These are phyloP conservation scores for Gadus macrocephalus DNA, from an alignment of 2,113 vertebrate species.

Conservation along the genomic window DNA sequence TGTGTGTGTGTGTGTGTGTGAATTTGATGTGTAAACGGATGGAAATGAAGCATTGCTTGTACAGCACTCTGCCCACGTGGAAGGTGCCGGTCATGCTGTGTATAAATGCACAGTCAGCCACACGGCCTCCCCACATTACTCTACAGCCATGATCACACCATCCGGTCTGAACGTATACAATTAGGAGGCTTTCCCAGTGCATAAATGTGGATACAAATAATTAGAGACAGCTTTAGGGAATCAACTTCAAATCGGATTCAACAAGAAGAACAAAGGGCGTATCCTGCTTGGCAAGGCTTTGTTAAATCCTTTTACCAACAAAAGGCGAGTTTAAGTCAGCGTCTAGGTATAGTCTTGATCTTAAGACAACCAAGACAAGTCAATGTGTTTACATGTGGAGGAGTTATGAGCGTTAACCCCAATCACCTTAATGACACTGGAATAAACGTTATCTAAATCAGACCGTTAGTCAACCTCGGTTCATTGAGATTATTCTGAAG, in stretches of 20 bases:
- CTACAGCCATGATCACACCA: neutral
- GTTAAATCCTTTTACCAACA: constrained; percentile 34
- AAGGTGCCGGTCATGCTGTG: no score
- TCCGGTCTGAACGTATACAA: constrained; percentile 10
- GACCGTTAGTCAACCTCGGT: no score
- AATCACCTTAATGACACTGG: no score
- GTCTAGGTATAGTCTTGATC: constrained; percentile 28
- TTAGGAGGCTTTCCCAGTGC: constrained; percentile 19
- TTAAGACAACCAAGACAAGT: constrained; percentile 42
- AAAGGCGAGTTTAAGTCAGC: constrained; percentile 25
- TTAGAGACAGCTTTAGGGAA: constrained; percentile 31
- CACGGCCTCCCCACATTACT: no score
- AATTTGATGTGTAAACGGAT: no score
- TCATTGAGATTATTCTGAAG: no score
- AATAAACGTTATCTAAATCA: no score
- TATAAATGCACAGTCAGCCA: no score
- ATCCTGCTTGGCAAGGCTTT: constrained; percentile 6
- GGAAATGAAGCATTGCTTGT: no score
- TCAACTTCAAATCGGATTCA: constrained; percentile 27
- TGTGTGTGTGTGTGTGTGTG: no score
- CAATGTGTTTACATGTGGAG: constrained; percentile 28
- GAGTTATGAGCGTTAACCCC: neutral
- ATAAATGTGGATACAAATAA: constrained; percentile 36
- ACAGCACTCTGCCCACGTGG: no score
- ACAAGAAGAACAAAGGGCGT: neutral